These are phyloP conservation scores for Acanthosepion pharaonis DNA, from an alignment of 2,888 invertebrate species.

Conservation along the genomic window DNA sequence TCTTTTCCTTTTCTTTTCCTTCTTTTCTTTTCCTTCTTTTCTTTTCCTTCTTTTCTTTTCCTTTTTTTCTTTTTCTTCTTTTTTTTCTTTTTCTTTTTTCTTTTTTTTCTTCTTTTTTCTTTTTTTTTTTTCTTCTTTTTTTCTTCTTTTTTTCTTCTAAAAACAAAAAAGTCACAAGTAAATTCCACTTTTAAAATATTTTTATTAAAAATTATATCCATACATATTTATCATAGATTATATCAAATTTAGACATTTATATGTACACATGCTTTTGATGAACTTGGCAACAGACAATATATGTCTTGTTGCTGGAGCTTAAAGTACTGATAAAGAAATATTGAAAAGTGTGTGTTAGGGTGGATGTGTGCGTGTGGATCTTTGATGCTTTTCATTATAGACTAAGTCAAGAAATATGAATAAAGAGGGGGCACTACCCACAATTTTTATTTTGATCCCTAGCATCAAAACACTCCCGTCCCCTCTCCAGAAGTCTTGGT, in stretches of 20 bases:
- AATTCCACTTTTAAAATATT: neutral
- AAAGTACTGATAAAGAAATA: neutral
- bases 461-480: neutral
- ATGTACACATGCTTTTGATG: neutral
- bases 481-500: slow-evolving; percentile 10
- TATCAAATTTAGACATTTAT: neutral
- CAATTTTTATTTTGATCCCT: neutral
- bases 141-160: no score
- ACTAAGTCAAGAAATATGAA: neutral
- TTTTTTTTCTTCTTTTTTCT: no score
- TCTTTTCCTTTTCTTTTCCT: no score
- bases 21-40: no score
- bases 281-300: neutral
- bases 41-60: no score
- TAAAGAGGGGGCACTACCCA: neutral
- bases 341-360: neutral
- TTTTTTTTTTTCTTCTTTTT: no score
- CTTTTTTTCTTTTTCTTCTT: no score
- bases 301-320: no score
- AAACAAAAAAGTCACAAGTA: no score
- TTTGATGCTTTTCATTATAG: neutral
- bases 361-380: neutral
- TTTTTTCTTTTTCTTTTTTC: no score
- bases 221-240: neutral
- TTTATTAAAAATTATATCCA: neutral